Conservation (phyloP, 2,888 invertebrate genomes). For the Yponomeuta evonymella region DNA sequence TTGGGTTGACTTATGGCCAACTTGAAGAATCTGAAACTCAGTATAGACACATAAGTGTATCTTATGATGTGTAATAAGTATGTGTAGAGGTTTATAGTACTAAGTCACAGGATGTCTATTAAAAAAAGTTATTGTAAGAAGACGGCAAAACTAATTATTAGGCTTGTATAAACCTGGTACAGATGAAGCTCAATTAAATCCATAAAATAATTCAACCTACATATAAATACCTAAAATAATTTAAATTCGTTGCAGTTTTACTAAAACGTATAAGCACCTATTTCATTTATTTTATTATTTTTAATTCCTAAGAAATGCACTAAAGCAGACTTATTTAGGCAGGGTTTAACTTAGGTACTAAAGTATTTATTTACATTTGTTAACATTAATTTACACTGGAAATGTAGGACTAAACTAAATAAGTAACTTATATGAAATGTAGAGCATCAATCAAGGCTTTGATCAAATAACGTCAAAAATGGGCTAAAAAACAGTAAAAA, state of each 20-base stretch:
- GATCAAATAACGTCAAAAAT: slow-evolving; percentile 15
- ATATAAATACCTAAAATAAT: slow-evolving; percentile 30
- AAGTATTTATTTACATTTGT: slow-evolving; percentile 5
- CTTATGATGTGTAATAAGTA: not conserved
- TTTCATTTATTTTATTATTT: slow-evolving; percentile 31
- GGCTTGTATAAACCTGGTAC: not conserved
- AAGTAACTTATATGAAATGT: slow-evolving; percentile 11
- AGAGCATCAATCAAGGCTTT: slow-evolving; percentile 10
- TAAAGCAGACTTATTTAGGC: slow-evolving; percentile 22
- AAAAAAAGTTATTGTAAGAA: too few species aligned
- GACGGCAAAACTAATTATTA: not conserved
- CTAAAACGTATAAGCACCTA: slow-evolving; percentile 60
- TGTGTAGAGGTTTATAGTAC: not conserved
- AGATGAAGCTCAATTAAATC: not conserved
- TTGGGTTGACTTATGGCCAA: not conserved
- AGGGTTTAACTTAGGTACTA: slow-evolving; percentile 15
- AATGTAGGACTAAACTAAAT: slow-evolving; percentile 7
- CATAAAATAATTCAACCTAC: slow-evolving; percentile 17
- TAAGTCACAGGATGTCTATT: too few species aligned
- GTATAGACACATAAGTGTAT: not conserved
- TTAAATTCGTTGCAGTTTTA: slow-evolving; percentile 74
- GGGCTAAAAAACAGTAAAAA: not conserved
- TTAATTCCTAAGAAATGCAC: slow-evolving; percentile 31
- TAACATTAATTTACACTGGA: slow-evolving; percentile 16
- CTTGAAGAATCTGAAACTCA: not conserved